Evolutionary conservation across 1,140 invertebrate genomes (phyloP).

Genomic region (Apis florea): DNA sequence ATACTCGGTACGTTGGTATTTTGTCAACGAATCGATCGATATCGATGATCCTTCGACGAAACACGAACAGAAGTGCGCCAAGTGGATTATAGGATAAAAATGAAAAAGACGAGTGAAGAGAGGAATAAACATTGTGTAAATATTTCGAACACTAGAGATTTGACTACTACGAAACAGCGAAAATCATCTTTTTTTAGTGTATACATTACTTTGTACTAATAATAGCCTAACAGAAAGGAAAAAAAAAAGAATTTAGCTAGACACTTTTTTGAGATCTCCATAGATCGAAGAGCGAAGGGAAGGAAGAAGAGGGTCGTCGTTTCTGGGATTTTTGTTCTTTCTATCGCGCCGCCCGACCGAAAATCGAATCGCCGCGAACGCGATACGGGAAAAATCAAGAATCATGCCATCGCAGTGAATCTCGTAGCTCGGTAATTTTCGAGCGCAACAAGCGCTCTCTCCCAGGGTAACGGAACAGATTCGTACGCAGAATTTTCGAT

Average conservation of each 20-base stretch:
- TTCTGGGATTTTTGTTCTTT: slow-evolving; percentile 15
- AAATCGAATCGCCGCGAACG: slow-evolving; percentile 12
- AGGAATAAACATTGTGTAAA: slow-evolving; percentile 9
- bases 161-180: slow-evolving; percentile 40
- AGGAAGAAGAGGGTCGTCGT: slow-evolving; percentile 1
- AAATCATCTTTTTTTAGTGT: slow-evolving; percentile 39
- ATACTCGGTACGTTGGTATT: slow-evolving; percentile 24
- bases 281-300: slow-evolving; percentile 8
- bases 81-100: slow-evolving; percentile 14
- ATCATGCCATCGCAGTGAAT: background rate
- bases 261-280: slow-evolving; percentile 35
- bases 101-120: too few relatives aligned
- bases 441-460: background rate
- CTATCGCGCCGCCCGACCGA: slow-evolving; percentile 8
- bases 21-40: slow-evolving; percentile 14
- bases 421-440: background rate
- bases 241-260: slow-evolving; percentile 34
- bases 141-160: slow-evolving; percentile 42
- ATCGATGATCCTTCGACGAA: slow-evolving; percentile 30
- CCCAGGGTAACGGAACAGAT: background rate
- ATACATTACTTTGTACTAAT: slow-evolving; percentile 51
- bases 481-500: background rate
- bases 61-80: slow-evolving; percentile 25
- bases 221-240: slow-evolving; percentile 34
- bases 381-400: background rate